Conservation (phyloP, 1,140 invertebrate species). For the Solen grandis region DNA sequence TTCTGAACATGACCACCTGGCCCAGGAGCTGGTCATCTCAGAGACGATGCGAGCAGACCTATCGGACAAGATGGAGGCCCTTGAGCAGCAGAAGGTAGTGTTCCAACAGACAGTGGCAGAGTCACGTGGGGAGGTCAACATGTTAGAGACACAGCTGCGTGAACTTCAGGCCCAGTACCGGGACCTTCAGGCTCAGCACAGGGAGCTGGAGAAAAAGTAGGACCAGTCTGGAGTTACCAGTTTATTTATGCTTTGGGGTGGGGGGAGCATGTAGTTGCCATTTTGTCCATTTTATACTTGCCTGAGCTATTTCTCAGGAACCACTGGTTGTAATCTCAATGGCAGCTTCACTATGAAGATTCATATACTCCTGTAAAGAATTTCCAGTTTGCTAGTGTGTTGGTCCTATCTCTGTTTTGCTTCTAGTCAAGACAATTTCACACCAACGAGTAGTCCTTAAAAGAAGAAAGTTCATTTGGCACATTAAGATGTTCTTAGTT, state of each 20-base stretch:
- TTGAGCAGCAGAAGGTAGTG: conserved; percentile 43
- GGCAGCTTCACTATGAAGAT: too few relatives aligned
- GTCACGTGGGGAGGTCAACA: conserved; percentile 41
- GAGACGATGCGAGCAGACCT: conserved; percentile 35
- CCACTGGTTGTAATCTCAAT: too few relatives aligned
- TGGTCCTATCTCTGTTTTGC: too few relatives aligned
- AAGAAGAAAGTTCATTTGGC: too few relatives aligned
- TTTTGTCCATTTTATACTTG: too few relatives aligned
- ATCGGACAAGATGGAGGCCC: conserved; percentile 48
- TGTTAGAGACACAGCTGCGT: conserved; percentile 33
- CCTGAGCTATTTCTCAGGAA: too few relatives aligned
- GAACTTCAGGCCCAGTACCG: conserved; percentile 17
- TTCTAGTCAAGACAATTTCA: too few relatives aligned
- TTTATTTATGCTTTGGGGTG: not conserved
- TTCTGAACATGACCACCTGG: conserved; percentile 32
- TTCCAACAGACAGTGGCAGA: conserved; percentile 46
- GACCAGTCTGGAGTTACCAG: not conserved
- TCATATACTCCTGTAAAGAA: too few relatives aligned
- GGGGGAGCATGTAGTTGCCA: too few relatives aligned
- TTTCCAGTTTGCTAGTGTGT: too few relatives aligned
- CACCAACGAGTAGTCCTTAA: too few relatives aligned
- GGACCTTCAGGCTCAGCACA: conserved; percentile 9
- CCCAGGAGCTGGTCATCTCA: conserved; percentile 27
- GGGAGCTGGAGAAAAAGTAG: conserved; percentile 46
- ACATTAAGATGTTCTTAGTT: too few relatives aligned